Evolutionary conservation across 2,113 vertebrate genomes (phyloP).

Genomic region (Tricholaema leucomelas): DNA sequence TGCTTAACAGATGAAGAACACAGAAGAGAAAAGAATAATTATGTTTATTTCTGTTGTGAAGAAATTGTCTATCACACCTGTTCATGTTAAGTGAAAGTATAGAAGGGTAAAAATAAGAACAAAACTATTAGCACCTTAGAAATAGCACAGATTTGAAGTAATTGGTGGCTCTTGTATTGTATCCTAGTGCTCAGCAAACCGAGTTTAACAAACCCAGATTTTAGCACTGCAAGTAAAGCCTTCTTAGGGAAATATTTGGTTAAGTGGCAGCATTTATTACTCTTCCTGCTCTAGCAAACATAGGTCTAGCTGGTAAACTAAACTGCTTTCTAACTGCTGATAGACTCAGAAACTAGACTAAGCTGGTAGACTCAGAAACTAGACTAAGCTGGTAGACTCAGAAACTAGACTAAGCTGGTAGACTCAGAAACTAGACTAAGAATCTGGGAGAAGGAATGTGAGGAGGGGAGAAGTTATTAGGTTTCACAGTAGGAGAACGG

Average conservation of each 20-base stretch:
- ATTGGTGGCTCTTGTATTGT: neutral
- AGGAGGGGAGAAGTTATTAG: slow-evolving; percentile 62
- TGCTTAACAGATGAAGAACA: neutral
- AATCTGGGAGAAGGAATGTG: slow-evolving; percentile 64
- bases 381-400: slow-evolving; percentile 56
- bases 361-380: slow-evolving; percentile 62
- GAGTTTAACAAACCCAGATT: neutral
- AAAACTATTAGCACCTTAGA: neutral
- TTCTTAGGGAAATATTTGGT: slow-evolving; percentile 37
- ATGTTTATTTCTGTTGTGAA: neutral
- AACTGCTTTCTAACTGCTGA: slow-evolving; percentile 56
- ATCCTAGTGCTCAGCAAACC: neutral
- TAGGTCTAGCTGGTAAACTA: slow-evolving; percentile 62
- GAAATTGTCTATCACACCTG: neutral
- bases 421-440: slow-evolving; percentile 69
- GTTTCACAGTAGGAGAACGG: slow-evolving; percentile 70
- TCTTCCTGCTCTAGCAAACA: slow-evolving; percentile 44
- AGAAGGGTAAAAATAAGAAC: neutral
- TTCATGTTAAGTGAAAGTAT: neutral
- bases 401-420: slow-evolving; percentile 57
- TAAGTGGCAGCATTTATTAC: slow-evolving; percentile 33
- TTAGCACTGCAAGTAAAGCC: neutral
- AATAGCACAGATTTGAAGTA: neutral
- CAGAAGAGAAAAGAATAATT: neutral
- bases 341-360: slow-evolving; percentile 65